These are phyloP conservation scores for Rhinatrema bivittatum DNA, from an alignment of 2,797 vertebrate species.

Conservation along the genomic window DNA sequence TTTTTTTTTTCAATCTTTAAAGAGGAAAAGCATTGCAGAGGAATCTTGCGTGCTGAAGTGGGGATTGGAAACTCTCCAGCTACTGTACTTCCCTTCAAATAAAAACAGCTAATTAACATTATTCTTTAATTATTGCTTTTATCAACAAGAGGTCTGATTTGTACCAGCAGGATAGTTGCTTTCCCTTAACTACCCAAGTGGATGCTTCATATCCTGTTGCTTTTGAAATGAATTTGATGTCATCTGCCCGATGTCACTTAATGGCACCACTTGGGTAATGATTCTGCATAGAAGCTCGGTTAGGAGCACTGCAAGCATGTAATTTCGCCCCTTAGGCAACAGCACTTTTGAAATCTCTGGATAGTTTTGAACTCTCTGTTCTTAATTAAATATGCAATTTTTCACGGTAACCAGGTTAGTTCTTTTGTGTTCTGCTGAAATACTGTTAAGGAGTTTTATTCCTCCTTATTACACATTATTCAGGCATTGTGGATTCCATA, in stretches of 20 bases:
- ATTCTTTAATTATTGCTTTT: constrained; percentile 79
- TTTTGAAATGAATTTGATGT: constrained; percentile 75
- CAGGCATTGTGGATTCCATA: constrained; percentile 78
- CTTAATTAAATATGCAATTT: constrained; percentile 96
- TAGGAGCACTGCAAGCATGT: constrained; percentile 80
- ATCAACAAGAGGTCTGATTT: constrained; percentile 71
- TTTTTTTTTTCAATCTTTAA: background rate
- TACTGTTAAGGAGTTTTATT: constrained; percentile 69
- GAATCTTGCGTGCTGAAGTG: background rate
- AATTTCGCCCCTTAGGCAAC: constrained; percentile 80
- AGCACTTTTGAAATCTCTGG: constrained; percentile 70
- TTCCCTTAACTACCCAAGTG: constrained; percentile 56
- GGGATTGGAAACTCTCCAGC: constrained; percentile 34
- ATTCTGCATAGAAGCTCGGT: constrained; percentile 70
- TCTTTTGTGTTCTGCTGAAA: constrained; percentile 78
- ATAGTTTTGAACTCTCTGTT: constrained; percentile 85
- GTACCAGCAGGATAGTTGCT: constrained; percentile 60
- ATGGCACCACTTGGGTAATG: constrained; percentile 78
- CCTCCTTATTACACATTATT: constrained; percentile 75
- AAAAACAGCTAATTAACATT: constrained; percentile 75
- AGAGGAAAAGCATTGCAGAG: rapidly evolving
- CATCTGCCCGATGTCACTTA: constrained; percentile 77
- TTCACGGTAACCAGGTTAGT: constrained; percentile 85
- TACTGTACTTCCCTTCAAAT: constrained; percentile 45
- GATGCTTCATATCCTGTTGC: constrained; percentile 54